phyloP scores from a whole-genome alignment of 2,888 invertebrate genomes.

The Luperina nickerlii region DNA sequence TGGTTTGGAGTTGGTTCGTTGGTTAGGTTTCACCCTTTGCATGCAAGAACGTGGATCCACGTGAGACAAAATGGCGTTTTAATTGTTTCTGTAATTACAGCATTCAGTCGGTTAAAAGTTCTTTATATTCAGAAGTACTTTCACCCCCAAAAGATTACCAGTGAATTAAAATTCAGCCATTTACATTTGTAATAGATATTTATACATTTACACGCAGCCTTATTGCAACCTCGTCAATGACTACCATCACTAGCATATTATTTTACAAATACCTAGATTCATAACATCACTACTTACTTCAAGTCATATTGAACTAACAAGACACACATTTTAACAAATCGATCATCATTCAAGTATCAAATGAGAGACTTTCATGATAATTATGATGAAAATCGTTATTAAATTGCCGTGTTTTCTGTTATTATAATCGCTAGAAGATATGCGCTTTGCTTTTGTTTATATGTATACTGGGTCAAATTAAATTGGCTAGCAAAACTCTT shows the following conservation, averaged over 20 bases:
- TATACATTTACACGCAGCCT: constrained; percentile 54
- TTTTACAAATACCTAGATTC: constrained; percentile 30
- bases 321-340: constrained; percentile 46
- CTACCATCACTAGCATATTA: constrained; percentile 33
- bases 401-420: constrained; percentile 15
- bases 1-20: neutral
- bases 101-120: neutral
- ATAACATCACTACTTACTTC: constrained; percentile 39
- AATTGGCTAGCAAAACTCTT: neutral
- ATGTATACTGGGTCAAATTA: neutral
- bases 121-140: neutral
- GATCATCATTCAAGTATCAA: constrained; percentile 26
- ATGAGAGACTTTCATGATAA: constrained; percentile 20
- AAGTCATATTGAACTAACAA: constrained; percentile 43
- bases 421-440: constrained; percentile 6
- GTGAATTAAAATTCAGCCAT: constrained; percentile 20
- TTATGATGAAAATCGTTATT: constrained; percentile 12
- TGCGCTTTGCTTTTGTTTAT: constrained; percentile 7
- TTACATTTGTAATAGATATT: constrained; percentile 20
- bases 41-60: too few species aligned
- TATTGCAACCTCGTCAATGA: constrained; percentile 50
- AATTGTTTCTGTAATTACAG: too few species aligned
- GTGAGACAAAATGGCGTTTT: too few species aligned
- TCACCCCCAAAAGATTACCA: neutral
- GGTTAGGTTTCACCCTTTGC: neutral